These are phyloP conservation scores for Galago senegalensis DNA, from an alignment of 2,797 vertebrate genomes.

Conservation along the genomic window DNA sequence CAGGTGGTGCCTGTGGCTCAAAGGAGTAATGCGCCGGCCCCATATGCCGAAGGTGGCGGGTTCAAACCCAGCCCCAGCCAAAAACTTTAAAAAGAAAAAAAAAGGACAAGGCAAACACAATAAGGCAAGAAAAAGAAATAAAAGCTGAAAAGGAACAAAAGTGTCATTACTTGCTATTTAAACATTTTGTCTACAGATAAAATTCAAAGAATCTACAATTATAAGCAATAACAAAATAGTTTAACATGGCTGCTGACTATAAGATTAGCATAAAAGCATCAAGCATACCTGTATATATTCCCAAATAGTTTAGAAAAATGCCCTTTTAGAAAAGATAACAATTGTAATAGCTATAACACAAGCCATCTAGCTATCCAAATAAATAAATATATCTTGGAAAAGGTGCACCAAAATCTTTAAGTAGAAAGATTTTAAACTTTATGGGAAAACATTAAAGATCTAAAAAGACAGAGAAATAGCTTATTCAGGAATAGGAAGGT, in stretches of 20 bases:
- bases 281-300: not conserved
- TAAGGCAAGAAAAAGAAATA: not conserved
- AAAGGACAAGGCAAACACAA: not conserved
- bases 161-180: not conserved
- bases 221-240: not conserved
- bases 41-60: too few species aligned
- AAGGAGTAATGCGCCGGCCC: too few species aligned
- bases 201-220: not conserved
- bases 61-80: too few species aligned
- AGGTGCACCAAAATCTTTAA: not conserved
- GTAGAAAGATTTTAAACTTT: not conserved
- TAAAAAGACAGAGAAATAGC: conserved; percentile 13
- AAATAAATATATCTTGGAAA: not conserved
- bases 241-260: not conserved
- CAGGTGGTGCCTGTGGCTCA: not conserved
- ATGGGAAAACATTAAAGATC: not conserved
- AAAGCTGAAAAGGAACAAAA: not conserved
- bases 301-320: not conserved
- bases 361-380: not conserved
- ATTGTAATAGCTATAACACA: not conserved
- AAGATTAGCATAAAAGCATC: not conserved
- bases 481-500: not conserved
- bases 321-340: not conserved
- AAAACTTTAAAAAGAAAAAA: too few species aligned
- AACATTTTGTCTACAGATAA: not conserved